These are phyloP conservation scores for Poeciliopsis occidentalis DNA, from an alignment of 2,113 vertebrate genomes.

Conservation along the genomic window DNA sequence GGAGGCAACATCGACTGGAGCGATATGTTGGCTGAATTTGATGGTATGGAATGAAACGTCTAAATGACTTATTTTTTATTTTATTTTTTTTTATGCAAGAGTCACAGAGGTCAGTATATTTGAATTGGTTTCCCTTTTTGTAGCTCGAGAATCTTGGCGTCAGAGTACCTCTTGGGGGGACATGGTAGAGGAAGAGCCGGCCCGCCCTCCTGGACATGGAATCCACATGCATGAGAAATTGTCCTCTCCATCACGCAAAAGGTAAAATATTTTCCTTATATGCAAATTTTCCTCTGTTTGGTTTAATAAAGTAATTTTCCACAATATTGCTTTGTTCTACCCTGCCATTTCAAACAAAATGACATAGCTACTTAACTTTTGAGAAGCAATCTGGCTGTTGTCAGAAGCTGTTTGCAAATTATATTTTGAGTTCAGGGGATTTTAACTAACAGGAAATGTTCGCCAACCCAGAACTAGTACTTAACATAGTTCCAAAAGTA, in stretches of 20 bases:
- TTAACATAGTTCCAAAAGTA: too few relatives aligned
- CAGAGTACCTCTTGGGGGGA: slow-evolving; percentile 98
- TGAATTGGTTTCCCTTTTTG: neutral
- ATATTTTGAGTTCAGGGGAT: slow-evolving; percentile 17
- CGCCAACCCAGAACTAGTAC: too few relatives aligned
- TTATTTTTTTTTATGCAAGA: neutral
- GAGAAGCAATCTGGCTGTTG: slow-evolving; percentile 34
- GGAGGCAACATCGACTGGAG: slow-evolving; percentile 94
- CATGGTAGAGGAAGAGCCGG: slow-evolving; percentile 95
- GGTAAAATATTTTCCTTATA: slow-evolving; percentile 72
- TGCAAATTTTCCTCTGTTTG: neutral
- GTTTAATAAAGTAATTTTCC: neutral
- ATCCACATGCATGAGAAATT: slow-evolving; percentile 99
- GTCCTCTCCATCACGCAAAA: slow-evolving; percentile 96
- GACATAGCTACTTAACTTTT: slow-evolving; percentile 16
- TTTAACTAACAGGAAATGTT: too few relatives aligned
- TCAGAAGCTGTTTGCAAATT: neutral
- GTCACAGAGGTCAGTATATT: neutral
- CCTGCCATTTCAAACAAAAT: slow-evolving; percentile 11
- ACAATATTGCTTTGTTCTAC: neutral
- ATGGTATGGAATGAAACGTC: slow-evolving; percentile 80
- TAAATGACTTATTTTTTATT: neutral
- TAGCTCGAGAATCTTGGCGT: slow-evolving; percentile 94
- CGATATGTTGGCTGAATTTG: slow-evolving; percentile 96
- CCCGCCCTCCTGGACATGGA: slow-evolving; percentile 94